Evolutionary conservation across 2,797 vertebrate genomes (phyloP), one percentile per base, ranked within the genome.

Genomic region (Halcyon smyrnensis): DNA sequence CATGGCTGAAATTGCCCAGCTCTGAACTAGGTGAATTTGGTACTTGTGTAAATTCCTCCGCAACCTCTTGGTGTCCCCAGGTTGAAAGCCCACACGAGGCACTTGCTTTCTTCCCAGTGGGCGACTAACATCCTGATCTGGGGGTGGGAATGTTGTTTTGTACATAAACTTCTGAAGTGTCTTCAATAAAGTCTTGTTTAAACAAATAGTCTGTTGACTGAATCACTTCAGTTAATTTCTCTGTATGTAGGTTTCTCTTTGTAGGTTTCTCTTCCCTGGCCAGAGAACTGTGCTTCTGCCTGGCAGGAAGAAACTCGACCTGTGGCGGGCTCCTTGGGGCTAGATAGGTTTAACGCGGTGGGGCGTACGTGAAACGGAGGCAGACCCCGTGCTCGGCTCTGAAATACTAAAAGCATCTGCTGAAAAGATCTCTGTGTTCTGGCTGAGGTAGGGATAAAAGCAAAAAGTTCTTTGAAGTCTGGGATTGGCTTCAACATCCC

Each of bases 81-180:
- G 71, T 34, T 77, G 74, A n/a, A 73, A 84, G 74, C 79, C 37
- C 60, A 45, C 39, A 91, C 62, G 69, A 81, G 84, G 81, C 83
- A 17, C 53, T 77, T 46, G 67, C 78, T 96, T 74, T 91, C 67
- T 48, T 96, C 81, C 93, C 81, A 30, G 78, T 5, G 75, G 39
- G 77, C 60, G 86, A 90, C 89, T 73, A 80, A 79, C 71, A 89
- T 63, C 75, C 95, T 62, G 76, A 60, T 50, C 12, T 1, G 43
- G 78, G 89, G 84, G 86, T 79, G 89, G 95, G 90, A 89, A 89
- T 83, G 84, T 90, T 94, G 88, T 93, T 96, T 96, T 96, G 96
- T 95, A 96, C 75, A 85, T 85, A 75, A 79, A 95, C 90, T 84
- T 69, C 92, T 90, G 6, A 87, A 74, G 25, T 36, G 84, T 96